Conservation (phyloP, 1,140 invertebrate species). For the Drosophila kohkoa region DNA sequence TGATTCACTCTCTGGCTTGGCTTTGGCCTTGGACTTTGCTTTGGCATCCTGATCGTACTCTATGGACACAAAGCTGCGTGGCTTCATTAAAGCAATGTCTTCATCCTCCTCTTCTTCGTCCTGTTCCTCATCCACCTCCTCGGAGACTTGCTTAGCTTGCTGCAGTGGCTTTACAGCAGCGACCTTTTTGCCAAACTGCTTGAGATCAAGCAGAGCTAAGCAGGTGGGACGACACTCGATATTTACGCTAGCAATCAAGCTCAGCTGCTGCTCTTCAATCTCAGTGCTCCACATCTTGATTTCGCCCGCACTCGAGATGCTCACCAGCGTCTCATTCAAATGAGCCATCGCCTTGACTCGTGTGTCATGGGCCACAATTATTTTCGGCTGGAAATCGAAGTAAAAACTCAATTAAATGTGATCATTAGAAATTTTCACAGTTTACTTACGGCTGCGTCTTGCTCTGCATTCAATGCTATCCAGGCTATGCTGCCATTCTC, state of each 20-base stretch:
- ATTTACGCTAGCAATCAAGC: slow-evolving; percentile 85
- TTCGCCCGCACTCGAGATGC: slow-evolving; percentile 88
- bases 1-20: background rate
- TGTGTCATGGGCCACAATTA: slow-evolving; percentile 87
- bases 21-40: background rate
- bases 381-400: slow-evolving; percentile 33
- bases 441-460: slow-evolving; percentile 41
- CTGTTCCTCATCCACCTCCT: background rate
- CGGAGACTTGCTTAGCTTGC: background rate
- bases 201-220: slow-evolving; percentile 84
- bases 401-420: background rate
- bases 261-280: slow-evolving; percentile 85
- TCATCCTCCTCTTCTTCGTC: slow-evolving; percentile 16
- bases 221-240: slow-evolving; percentile 88
- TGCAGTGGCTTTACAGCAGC: background rate
- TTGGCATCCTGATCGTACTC: slow-evolving; percentile 49
- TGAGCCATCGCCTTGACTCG: slow-evolving; percentile 89
- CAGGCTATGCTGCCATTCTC: slow-evolving; percentile 90
- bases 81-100: background rate
- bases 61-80: slow-evolving; percentile 62
- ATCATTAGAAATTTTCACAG: background rate
- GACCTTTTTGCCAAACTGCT: slow-evolving; percentile 46
- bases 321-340: slow-evolving; percentile 81
- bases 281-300: slow-evolving; percentile 90
- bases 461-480: slow-evolving; percentile 85